Percentiles rank a stretch among this genome's conserved stretches.
phyloP scores from a whole-genome alignment of 2,113 vertebrate genomes.

The Acinonyx jubatus region DNA sequence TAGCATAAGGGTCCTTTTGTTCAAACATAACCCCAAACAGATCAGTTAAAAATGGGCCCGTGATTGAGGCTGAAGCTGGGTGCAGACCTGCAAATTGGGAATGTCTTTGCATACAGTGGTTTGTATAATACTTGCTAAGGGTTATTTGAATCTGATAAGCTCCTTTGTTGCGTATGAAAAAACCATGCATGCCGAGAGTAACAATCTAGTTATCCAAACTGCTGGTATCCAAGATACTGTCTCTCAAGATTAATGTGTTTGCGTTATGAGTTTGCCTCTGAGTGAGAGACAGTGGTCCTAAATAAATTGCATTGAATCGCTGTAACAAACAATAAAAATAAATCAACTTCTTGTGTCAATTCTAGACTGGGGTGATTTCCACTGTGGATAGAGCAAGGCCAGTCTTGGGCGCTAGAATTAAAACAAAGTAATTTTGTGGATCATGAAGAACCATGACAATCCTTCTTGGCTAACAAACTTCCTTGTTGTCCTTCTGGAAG shows the following conservation, averaged over 20 bases:
- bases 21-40: neutral
- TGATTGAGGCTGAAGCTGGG: neutral
- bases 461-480: neutral
- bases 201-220: slow-evolving; percentile 82
- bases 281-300: slow-evolving; percentile 80
- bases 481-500: neutral
- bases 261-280: slow-evolving; percentile 74
- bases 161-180: slow-evolving; percentile 74
- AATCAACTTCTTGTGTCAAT: slow-evolving; percentile 80
- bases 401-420: neutral
- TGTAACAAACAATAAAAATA: slow-evolving; percentile 81
- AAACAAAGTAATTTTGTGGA: slow-evolving; percentile 9
- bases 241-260: slow-evolving; percentile 83
- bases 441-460: neutral
- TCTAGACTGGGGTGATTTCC: slow-evolving; percentile 72
- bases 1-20: neutral
- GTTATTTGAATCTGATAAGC: slow-evolving; percentile 69
- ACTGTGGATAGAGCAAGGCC: neutral
- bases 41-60: neutral
- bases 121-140: neutral
- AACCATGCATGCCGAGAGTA: slow-evolving; percentile 54
- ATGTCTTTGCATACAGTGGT: slow-evolving; percentile 38
- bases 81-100: neutral
- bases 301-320: slow-evolving; percentile 83
- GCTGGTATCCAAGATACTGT: slow-evolving; percentile 81